Base-by-base conservation (phyloP, 2,888 invertebrate genomes). In the Tachystola acroxantha region DNA sequence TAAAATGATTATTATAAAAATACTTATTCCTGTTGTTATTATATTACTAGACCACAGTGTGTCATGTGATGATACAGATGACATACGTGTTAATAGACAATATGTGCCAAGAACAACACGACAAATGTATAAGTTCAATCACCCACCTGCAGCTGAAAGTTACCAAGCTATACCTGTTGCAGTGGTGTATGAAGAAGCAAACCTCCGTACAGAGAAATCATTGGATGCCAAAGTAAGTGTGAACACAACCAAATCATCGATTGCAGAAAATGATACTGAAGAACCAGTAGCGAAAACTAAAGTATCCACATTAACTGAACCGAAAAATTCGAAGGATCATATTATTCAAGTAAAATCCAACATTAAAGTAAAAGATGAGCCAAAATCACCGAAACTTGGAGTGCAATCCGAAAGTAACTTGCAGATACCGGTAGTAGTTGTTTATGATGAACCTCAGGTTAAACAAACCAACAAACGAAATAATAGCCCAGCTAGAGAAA, bases 71-170 rank as follows among this genome's bases (percentile, higher is more conserved):
- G 39, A 52, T 29, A 35, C 43, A 28, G 45, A 37, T 36, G 45
- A 40, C 22, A 32, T 22, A 16, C 9, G 10, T 14, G 16, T 16
- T 3, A 34, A 10, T 16, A 6, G 10, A 19, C 16, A 6, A 40
- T 42, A 32, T 27, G 54, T 42, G 40, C 37, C 43, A 38, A 32
- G 31, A 40, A 19, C 10, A 45, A 28, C 37, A 37, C 26, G 14
- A 29, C 30, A 38, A 31, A 44, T 35, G 9, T 51, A 54, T 35
- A 42, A 43, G 31, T 48, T 42, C 13, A 63, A 76, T 36, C 74
- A 67, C 45, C 70, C 75, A 7, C 69, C 71, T 2, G 40, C 42
- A 7, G 41, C 40, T 39, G 67, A 69, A 40, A 36, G 44, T n/a
- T 34, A 51, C 28, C 50, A 59, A 19, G 34, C 50, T 10, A 47